Base-by-base conservation (phyloP, 2,888 invertebrate genomes). In the Amphipyra tragopoginis region DNA sequence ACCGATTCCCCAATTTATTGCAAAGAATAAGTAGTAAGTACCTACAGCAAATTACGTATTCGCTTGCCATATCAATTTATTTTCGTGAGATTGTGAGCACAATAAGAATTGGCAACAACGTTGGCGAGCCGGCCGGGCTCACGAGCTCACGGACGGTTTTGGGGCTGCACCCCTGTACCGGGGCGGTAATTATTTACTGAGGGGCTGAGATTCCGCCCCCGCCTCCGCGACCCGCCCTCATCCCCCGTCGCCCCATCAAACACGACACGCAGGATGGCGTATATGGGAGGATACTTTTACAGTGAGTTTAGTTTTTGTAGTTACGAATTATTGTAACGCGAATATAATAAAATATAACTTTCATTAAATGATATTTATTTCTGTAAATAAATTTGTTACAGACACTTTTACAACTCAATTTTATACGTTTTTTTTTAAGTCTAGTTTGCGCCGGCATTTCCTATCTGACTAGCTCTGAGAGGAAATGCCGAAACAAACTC, bases 101-200 rank as follows among this genome's bases (percentile, higher is more conserved):
- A 75, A 79, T 72, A 75, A 77, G 73, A 78, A 81, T 77, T 69
- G 72, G 75, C 71, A 76, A 77, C 81, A 72, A 58, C 52, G 60
- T 52, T 72, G 54, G 63, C 47, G 65, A 72, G 69, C 71, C 75
- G 74, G 59, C 65, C 72, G 76, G 70, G 66, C 54, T 43, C 59
- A 59, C 72, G 76, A 69, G 66, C 54, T 43, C 59, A 59, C 49
- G 63, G 75, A 76, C 72, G 83, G 74, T 80, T 83, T 79, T 79
- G 81, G 86, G 84, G 86, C 81, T 85, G 85, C 87, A 83, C 91
- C 90, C 90, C 84, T 79, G 82, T 80, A 80, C 74, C 82, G 80
- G 80, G 82, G 86, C 82, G 86, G 91, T 91, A 92, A 93, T 93
- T 93, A 93, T 93, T 93, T 91, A 91, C 91, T 74, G 87, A 90